Conservation (phyloP, 2,888 invertebrate genomes). For the Galerucella nymphaeae region DNA sequence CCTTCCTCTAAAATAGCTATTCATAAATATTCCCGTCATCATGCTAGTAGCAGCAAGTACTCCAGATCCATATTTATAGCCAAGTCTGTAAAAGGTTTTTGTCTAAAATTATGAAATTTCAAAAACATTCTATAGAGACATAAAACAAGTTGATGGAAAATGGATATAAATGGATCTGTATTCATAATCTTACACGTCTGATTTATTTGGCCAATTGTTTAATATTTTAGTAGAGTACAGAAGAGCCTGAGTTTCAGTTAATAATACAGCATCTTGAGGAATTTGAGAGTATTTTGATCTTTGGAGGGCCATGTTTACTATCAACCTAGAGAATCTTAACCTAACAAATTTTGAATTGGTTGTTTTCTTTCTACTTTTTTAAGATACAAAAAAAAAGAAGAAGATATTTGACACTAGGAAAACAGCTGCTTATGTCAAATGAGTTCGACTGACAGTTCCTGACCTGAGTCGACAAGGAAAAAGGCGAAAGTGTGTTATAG, state of each 20-base stretch:
- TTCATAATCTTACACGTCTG: conserved; percentile 70
- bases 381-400: neutral
- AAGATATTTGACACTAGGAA: neutral
- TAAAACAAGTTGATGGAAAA: neutral
- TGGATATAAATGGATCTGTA: neutral
- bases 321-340: neutral
- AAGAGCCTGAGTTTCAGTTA: conserved; percentile 71
- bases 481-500: conserved; percentile 16
- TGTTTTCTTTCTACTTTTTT: neutral
- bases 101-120: neutral
- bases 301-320: conserved; percentile 69
- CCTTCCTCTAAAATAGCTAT: conserved; percentile 72
- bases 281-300: conserved; percentile 64
- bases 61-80: conserved; percentile 67
- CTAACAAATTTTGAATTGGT: neutral
- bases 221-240: conserved; percentile 71
- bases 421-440: conserved; percentile 24
- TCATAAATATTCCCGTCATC: conserved; percentile 70
- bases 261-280: conserved; percentile 71
- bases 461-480: conserved; percentile 14
- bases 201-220: conserved; percentile 69
- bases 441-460: conserved; percentile 15
- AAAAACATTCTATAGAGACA: neutral
- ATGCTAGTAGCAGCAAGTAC: conserved; percentile 68
- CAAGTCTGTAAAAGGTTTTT: conserved; percentile 65